These are phyloP conservation scores for Trissolcus basalis DNA, from an alignment of 1,140 invertebrate species.

Conservation along the genomic window DNA sequence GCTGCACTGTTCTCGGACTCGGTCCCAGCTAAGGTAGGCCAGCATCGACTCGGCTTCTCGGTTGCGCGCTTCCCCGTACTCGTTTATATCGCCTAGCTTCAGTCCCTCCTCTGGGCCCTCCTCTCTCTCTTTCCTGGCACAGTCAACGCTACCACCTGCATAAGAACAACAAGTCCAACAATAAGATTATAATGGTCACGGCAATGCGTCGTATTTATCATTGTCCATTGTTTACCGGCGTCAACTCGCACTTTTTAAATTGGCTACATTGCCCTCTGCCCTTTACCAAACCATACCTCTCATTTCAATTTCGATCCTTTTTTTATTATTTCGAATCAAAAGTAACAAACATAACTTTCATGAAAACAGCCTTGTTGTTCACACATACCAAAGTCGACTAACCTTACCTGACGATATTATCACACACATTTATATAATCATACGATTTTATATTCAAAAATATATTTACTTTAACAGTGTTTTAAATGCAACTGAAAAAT, in stretches of 20 bases:
- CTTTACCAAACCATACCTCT: conserved; percentile 30
- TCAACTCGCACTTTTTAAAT: conserved; percentile 68
- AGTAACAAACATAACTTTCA: no score
- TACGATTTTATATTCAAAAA: no score
- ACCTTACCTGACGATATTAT: no score
- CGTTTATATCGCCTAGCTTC: conserved; percentile 70
- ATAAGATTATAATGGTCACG: conserved; percentile 75
- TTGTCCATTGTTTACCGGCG: conserved; percentile 71
- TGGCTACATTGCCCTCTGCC: conserved; percentile 46
- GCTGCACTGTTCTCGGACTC: conserved; percentile 49
- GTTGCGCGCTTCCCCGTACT: conserved; percentile 71
- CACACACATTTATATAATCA: no score
- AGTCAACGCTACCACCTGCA: conserved; percentile 68
- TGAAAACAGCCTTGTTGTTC: no score
- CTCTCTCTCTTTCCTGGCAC: conserved; percentile 27
- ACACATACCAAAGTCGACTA: no score
- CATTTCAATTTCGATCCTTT: conserved; percentile 6
- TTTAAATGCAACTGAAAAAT: no score
- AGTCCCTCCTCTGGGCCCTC: conserved; percentile 54
- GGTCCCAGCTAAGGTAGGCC: conserved; percentile 25
- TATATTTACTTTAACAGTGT: no score
- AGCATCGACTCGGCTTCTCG: conserved; percentile 55
- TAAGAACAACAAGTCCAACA: conserved; percentile 71
- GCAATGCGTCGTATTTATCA: conserved; percentile 73
- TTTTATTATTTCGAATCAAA: no score